Conservation (phyloP, 1,140 invertebrate genomes). For the Wiebesia pumilae region DNA sequence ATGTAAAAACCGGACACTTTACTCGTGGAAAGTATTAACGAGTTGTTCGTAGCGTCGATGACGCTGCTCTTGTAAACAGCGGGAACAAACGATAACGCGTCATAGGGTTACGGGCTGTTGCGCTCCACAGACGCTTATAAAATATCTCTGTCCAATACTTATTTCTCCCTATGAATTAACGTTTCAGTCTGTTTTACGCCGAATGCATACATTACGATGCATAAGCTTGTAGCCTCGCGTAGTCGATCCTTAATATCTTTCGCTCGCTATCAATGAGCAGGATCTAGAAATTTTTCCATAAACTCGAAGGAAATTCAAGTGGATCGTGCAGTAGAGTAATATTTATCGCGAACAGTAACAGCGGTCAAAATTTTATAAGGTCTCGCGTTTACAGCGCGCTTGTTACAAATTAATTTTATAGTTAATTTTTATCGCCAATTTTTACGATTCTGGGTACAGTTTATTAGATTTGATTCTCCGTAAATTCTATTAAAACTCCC, state of each 20-base stretch:
- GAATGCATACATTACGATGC: not conserved
- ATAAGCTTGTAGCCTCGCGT: not conserved
- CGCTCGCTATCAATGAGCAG: not conserved
- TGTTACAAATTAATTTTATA: not conserved
- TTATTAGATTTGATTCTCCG: not conserved
- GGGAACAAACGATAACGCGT: too few relatives aligned
- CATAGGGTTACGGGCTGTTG: too few relatives aligned
- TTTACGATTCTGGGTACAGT: not conserved
- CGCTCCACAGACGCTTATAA: not conserved
- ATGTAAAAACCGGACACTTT: too few relatives aligned
- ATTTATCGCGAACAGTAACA: not conserved
- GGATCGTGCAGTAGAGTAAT: not conserved
- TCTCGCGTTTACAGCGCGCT: not conserved
- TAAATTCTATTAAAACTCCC: not conserved
- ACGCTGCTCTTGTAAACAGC: not conserved
- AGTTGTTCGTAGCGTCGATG: not conserved
- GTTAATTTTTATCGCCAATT: constrained; percentile 7
- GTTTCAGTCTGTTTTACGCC: not conserved
- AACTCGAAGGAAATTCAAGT: not conserved
- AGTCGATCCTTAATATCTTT: not conserved
- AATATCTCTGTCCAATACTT: not conserved
- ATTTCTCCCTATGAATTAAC: not conserved
- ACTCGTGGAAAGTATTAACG: not conserved
- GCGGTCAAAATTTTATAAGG: not conserved
- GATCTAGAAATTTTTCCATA: not conserved